Evolutionary conservation across 2,113 vertebrate species (phyloP).

Genomic region (Ptilonorhynchus violaceus): DNA sequence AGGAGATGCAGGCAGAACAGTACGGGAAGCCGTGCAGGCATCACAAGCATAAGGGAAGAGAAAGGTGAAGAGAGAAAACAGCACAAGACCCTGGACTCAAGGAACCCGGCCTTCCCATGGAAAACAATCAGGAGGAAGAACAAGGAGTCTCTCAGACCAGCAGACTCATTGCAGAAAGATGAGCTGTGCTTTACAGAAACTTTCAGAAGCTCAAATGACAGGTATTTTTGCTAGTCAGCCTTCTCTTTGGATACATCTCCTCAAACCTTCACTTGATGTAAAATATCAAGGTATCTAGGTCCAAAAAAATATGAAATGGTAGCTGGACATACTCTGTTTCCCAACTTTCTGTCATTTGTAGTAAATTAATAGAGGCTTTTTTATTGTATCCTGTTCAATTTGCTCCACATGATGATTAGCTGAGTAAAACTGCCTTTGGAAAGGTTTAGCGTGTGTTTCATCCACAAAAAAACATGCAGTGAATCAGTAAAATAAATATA

Average conservation of each 20-base stretch:
- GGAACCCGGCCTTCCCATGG: not conserved
- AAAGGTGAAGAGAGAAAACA: not conserved
- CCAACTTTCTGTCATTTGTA: not conserved
- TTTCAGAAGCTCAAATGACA: not conserved
- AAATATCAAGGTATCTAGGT: not conserved
- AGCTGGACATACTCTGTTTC: not conserved
- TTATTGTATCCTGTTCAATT: not conserved
- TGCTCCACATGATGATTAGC: not conserved
- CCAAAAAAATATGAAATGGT: not conserved
- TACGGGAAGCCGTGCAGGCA: not conserved
- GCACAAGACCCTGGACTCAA: not conserved
- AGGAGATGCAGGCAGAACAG: not conserved
- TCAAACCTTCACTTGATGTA: not conserved
- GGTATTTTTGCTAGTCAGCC: not conserved
- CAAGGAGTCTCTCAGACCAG: not conserved
- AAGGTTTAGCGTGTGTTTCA: slow-evolving; percentile 22
- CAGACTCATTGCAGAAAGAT: not conserved
- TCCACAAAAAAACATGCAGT: not conserved
- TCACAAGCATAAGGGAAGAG: not conserved
- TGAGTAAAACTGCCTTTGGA: slow-evolving; percentile 14
- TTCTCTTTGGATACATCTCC: not conserved
- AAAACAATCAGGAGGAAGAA: not conserved
- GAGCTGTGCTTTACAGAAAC: not conserved
- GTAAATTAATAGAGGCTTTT: not conserved
- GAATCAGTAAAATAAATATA: slow-evolving; percentile 32